Conservation (phyloP, 2,888 invertebrate genomes). For the Molorchus minor region DNA sequence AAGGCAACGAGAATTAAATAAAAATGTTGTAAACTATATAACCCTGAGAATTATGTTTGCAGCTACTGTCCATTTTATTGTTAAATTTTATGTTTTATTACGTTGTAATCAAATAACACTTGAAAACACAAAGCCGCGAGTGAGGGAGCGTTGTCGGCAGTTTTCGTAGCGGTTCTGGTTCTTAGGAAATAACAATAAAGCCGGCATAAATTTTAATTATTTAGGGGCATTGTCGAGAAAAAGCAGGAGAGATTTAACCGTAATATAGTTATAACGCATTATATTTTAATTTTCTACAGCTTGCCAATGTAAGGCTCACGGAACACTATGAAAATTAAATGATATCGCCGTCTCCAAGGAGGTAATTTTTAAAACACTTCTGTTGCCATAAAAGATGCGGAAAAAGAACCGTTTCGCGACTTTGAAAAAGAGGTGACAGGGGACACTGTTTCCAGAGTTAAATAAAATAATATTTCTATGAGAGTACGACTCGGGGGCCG, state of each 20-base stretch:
- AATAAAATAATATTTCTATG: slow-evolving; percentile 62
- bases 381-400: slow-evolving; percentile 62
- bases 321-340: slow-evolving; percentile 62
- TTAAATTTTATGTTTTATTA: slow-evolving; percentile 18
- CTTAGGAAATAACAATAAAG: slow-evolving; percentile 40
- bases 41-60: not conserved
- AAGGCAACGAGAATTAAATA: not conserved
- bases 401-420: slow-evolving; percentile 60
- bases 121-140: slow-evolving; percentile 20
- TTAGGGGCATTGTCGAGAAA: slow-evolving; percentile 45
- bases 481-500: slow-evolving; percentile 54
- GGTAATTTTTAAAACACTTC: slow-evolving; percentile 64
- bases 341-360: slow-evolving; percentile 60
- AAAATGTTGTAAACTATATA: not conserved
- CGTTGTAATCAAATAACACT: slow-evolving; percentile 22
- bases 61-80: slow-evolving; percentile 15
- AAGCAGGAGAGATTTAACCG: slow-evolving; percentile 55
- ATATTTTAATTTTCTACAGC: slow-evolving; percentile 58
- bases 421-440: slow-evolving; percentile 61
- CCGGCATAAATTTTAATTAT: slow-evolving; percentile 54
- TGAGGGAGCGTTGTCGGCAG: slow-evolving; percentile 14
- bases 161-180: slow-evolving; percentile 29
- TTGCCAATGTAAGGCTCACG: slow-evolving; percentile 50
- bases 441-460: slow-evolving; percentile 59
- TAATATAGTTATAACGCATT: slow-evolving; percentile 60